Evolutionary conservation across 2,888 invertebrate genomes (phyloP).

Genomic region (Coenonympha arcania): DNA sequence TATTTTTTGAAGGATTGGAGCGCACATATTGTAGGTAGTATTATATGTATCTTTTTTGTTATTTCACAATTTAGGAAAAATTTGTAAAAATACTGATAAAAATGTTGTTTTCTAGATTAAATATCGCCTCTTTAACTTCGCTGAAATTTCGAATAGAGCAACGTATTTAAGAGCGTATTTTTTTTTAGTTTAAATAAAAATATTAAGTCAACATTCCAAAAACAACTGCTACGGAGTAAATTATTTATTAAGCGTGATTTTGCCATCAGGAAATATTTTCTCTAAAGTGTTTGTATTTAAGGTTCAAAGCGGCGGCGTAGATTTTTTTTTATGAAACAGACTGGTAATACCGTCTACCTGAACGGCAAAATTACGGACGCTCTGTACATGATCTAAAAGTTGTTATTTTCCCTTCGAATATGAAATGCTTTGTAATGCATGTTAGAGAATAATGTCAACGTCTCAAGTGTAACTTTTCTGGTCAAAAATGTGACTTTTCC

Average conservation of each 20-base stretch:
- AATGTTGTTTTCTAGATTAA: slow-evolving; percentile 16
- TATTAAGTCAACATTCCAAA: slow-evolving; percentile 5
- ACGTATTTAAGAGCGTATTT: neutral
- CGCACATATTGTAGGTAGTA: slow-evolving; percentile 54
- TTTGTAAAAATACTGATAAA: slow-evolving; percentile 8
- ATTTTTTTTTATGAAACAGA: too few relatives aligned
- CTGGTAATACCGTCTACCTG: neutral
- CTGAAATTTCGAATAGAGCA: neutral
- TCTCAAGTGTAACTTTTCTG: too few relatives aligned
- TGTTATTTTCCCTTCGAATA: neutral
- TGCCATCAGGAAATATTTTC: neutral
- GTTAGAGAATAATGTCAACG: too few relatives aligned
- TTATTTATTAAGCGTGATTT: neutral
- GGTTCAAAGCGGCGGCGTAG: neutral
- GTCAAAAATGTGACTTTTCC: too few relatives aligned
- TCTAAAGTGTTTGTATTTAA: neutral
- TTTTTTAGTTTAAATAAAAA: neutral
- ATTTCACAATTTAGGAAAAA: slow-evolving; percentile 28
- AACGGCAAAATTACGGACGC: neutral
- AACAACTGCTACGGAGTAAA: neutral
- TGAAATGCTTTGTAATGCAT: neutral
- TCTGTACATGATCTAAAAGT: neutral
- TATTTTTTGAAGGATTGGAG: slow-evolving; percentile 55
- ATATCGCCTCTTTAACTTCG: slow-evolving; percentile 18
- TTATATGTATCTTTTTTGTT: slow-evolving; percentile 43